phyloP scores from a whole-genome alignment of 2,113 vertebrate genomes.

The Hiodon alosoides region DNA sequence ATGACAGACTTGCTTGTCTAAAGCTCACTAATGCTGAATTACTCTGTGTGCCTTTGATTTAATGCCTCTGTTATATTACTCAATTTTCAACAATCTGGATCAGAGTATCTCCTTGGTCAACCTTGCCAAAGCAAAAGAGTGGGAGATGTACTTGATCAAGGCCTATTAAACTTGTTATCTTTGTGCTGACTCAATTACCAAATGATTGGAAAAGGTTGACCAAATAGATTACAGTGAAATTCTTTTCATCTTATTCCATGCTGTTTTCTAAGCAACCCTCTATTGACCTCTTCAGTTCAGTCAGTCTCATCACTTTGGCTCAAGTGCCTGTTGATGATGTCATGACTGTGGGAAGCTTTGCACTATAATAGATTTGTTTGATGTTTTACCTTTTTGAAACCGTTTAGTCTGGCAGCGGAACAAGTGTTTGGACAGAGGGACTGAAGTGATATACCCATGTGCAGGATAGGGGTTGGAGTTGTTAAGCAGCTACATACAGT shows the following conservation, averaged over 20 bases:
- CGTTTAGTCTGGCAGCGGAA: too few species aligned
- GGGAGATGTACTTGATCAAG: not conserved
- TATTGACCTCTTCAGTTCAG: not conserved
- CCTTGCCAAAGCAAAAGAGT: not conserved
- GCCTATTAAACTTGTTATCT: too few species aligned
- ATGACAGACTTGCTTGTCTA: conserved; percentile 10
- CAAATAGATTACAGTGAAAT: not conserved
- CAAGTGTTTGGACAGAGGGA: too few species aligned
- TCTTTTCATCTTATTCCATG: not conserved
- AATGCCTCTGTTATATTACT: not conserved
- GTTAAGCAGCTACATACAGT: too few species aligned
- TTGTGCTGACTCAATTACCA: not conserved
- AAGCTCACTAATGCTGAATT: conserved; percentile 1
- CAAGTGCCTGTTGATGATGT: not conserved
- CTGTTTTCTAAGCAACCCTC: not conserved
- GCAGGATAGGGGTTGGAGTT: too few species aligned
- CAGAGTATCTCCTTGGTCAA: not conserved
- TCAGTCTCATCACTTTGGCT: not conserved
- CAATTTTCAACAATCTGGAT: not conserved
- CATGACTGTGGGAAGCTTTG: not conserved
- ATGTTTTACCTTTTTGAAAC: not conserved
- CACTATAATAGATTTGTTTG: not conserved
- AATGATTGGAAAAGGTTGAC: not conserved
- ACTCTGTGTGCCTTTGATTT: not conserved
- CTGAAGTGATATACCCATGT: too few species aligned